phyloP scores from a whole-genome alignment of 2,888 invertebrate species.

The Sesamia inferens region DNA sequence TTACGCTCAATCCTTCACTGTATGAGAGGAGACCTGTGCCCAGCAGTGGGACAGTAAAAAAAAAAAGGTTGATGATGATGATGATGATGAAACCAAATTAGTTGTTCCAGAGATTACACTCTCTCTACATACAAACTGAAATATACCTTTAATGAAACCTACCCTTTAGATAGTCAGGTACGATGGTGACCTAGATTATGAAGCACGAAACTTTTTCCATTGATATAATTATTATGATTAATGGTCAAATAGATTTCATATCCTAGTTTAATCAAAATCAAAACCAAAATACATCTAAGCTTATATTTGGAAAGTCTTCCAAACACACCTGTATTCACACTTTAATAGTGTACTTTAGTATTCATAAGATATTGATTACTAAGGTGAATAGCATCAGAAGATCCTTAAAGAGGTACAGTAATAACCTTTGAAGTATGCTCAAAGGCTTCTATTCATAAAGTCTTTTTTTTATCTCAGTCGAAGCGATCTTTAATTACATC shows the following conservation, averaged over 20 bases:
- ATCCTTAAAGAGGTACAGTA: constrained; percentile 31
- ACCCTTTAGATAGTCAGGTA: too few species aligned
- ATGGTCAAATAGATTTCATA: not conserved
- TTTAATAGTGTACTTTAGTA: not conserved
- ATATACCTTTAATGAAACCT: not conserved
- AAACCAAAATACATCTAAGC: not conserved
- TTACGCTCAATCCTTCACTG: too few species aligned
- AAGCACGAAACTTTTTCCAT: too few species aligned
- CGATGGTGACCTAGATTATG: not conserved
- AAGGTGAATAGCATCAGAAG: constrained; percentile 48
- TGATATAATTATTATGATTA: not conserved
- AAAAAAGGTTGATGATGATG: too few species aligned
- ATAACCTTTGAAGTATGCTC: constrained; percentile 26
- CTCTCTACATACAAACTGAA: not conserved
- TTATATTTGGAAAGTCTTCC: not conserved
- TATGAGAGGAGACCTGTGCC: too few species aligned
- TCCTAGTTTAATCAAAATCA: not conserved
- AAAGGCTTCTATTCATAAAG: not conserved
- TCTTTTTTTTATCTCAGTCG: constrained; percentile 1
- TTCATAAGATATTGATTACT: constrained; percentile 6
- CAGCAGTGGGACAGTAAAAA: too few species aligned
- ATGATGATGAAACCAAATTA: too few species aligned
- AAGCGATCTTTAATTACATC: not conserved
- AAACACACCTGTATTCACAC: not conserved
- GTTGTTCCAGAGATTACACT: not conserved